A percentile compares a stretch with the other conserved stretches of the same genome.
phyloP scores from a whole-genome alignment of 2,888 invertebrate species.

The Plebejus melissa region DNA sequence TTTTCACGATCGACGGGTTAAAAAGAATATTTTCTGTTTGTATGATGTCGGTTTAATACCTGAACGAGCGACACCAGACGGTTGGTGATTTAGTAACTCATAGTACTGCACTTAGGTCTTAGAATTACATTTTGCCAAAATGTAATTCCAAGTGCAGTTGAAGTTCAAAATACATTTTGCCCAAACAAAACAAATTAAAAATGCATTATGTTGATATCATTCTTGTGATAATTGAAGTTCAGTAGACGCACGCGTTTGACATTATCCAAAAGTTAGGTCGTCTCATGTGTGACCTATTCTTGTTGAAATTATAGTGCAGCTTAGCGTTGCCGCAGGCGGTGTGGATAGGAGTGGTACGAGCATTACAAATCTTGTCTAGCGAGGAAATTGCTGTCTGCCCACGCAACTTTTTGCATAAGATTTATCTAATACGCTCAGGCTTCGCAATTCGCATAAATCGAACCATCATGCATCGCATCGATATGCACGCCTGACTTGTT shows the following conservation, averaged over 20 bases:
- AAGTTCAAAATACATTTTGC: neutral
- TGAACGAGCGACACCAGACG: neutral
- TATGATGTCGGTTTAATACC: too few species aligned
- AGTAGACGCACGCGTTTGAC: neutral
- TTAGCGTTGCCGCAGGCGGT: slow-evolving; percentile 28
- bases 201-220: neutral
- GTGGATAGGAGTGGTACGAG: slow-evolving; percentile 22
- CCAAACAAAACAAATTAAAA: neutral
- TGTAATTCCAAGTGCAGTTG: neutral
- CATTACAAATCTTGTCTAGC: slow-evolving; percentile 28
- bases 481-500: slow-evolving; percentile 1
- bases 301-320: slow-evolving; percentile 35
- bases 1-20: too few species aligned
- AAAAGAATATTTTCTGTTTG: too few species aligned
- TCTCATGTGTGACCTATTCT: slow-evolving; percentile 7
- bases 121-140: neutral
- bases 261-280: slow-evolving; percentile 10
- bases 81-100: neutral
- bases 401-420: slow-evolving; percentile 19
- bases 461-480: neutral
- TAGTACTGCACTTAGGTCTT: too few species aligned
- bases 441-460: slow-evolving; percentile 3
- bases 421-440: slow-evolving; percentile 21
- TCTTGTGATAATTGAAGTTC: neutral
- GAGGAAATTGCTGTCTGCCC: slow-evolving; percentile 29